Evolutionary conservation across 1,140 invertebrate genomes (phyloP).

Genomic region (Sinella curviseta): DNA sequence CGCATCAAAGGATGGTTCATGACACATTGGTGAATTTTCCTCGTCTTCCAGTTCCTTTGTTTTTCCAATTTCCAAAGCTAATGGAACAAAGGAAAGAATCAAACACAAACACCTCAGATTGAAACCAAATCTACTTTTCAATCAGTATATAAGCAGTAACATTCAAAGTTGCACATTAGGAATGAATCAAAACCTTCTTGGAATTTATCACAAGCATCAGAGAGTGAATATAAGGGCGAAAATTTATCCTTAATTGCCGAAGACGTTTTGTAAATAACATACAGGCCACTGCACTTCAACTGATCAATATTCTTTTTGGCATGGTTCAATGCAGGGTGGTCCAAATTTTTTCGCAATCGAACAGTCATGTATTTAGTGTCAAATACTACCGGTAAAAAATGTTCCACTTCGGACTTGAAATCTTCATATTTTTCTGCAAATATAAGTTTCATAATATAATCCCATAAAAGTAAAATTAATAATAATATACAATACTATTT

Average conservation of each 20-base stretch:
- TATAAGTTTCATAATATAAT: background rate
- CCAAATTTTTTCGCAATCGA: conserved; percentile 21
- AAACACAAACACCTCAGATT: background rate
- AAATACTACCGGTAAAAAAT: conserved; percentile 23
- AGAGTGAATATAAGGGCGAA: background rate
- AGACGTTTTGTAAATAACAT: conserved; percentile 27
- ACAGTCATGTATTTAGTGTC: conserved; percentile 35
- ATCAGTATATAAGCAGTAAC: background rate
- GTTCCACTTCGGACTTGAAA: conserved; percentile 27
- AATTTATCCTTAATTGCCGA: background rate
- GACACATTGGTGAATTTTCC: conserved; percentile 5
- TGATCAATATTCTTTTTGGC: conserved; percentile 17
- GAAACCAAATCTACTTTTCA: background rate
- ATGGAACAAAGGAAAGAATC: too few species aligned
- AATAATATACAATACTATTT: background rate
- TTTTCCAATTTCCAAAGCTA: background rate
- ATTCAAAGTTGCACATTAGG: background rate
- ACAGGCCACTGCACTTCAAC: conserved; percentile 27
- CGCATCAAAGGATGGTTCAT: conserved; percentile 31
- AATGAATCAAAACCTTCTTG: too few species aligned
- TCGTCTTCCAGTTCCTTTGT: background rate
- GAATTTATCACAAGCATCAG: background rate
- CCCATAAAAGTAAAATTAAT: background rate
- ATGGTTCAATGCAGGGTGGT: conserved; percentile 26
- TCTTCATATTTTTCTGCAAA: conserved; percentile 27